Percentiles rank a stretch among this genome's conserved stretches.
phyloP scores from a whole-genome alignment of 2,888 invertebrate genomes.

The Scelioninae gen. 2 region DNA sequence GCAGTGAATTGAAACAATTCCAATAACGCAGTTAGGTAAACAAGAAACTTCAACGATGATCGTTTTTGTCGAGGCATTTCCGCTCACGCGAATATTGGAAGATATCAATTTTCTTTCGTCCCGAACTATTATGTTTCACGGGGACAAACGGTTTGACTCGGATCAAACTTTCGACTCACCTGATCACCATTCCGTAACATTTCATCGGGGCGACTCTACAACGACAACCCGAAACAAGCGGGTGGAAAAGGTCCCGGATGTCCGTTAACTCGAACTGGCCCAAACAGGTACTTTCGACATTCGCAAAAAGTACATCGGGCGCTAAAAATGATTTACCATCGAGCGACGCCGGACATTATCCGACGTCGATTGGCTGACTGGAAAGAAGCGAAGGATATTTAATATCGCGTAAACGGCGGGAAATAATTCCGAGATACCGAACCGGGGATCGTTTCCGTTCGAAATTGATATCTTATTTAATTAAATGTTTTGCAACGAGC shows the following conservation, averaged over 20 bases:
- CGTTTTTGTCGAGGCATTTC: conserved; percentile 45
- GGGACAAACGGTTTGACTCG: conserved; percentile 1
- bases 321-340: background rate
- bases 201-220: background rate
- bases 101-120: conserved; percentile 36
- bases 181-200: too few species aligned
- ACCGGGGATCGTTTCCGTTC: conserved; percentile 10
- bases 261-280: too few species aligned
- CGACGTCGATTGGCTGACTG: background rate
- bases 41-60: conserved; percentile 10
- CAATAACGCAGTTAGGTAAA: conserved; percentile 8
- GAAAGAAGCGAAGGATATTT: background rate
- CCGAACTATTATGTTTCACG: conserved; percentile 27
- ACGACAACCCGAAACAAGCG: too few species aligned
- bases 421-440: background rate
- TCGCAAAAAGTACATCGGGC: too few species aligned
- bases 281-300: too few species aligned
- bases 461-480: conserved; percentile 57
- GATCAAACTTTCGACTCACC: too few species aligned
- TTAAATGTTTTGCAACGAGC: conserved; percentile 11
- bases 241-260: too few species aligned
- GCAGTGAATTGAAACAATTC: conserved; percentile 10
- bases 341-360: background rate
- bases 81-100: conserved; percentile 37
- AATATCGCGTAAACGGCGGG: background rate